Evolutionary conservation across 2,888 invertebrate species (phyloP).

Genomic region (Hofmannophila pseudospretella): DNA sequence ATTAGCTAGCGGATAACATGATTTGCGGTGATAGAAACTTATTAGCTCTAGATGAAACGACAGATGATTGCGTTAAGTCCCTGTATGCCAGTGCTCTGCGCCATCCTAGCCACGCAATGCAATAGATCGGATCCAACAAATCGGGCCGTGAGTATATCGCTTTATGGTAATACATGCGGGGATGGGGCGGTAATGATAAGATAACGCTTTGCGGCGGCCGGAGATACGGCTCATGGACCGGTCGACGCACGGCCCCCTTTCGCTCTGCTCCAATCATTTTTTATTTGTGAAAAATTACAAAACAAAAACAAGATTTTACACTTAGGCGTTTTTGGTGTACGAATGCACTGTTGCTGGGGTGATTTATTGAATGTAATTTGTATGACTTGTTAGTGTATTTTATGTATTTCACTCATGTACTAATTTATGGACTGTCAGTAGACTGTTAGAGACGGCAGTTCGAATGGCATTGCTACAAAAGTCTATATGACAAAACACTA

Average conservation of each 20-base stretch:
- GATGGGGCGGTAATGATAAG: constrained; percentile 66
- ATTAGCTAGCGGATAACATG: too few species aligned
- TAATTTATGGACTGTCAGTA: too few species aligned
- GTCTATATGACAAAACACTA: too few species aligned
- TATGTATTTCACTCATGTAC: too few species aligned
- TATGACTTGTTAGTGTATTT: too few species aligned
- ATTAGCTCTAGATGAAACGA: too few species aligned
- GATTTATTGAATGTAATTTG: constrained; percentile 29
- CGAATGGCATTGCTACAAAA: too few species aligned
- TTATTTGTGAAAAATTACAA: constrained; percentile 42
- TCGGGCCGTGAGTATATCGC: neutral
- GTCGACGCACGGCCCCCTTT: constrained; percentile 1
- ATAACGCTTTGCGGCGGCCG: constrained; percentile 58
- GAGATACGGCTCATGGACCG: constrained; percentile 49
- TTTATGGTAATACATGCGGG: constrained; percentile 62
- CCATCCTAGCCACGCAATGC: too few species aligned
- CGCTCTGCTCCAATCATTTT: constrained; percentile 19
- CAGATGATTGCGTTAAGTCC: too few species aligned
- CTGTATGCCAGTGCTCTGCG: too few species aligned
- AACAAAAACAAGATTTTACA: constrained; percentile 50
- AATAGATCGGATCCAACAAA: neutral
- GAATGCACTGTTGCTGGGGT: constrained; percentile 13
- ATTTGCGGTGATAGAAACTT: too few species aligned
- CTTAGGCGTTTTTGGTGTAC: constrained; percentile 33
- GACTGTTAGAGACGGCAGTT: too few species aligned